Evolutionary conservation across 2,113 vertebrate genomes (phyloP), one percentile per base, ranked within the genome.

Genomic region (Vanacampus margaritifer): DNA sequence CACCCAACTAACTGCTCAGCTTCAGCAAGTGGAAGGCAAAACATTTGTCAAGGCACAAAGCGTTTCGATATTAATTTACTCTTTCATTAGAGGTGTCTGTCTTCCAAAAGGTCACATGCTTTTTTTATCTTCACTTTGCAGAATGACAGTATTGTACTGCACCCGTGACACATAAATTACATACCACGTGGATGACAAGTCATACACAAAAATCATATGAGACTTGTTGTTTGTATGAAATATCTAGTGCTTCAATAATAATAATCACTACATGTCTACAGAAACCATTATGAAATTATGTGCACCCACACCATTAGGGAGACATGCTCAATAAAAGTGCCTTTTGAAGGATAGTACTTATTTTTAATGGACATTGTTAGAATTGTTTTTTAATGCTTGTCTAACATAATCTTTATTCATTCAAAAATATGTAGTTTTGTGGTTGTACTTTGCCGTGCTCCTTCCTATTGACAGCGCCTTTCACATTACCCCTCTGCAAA

Each of bases 101-200:
- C 69, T 79, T 62, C 35, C 12, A 23, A 24, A 48, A 54, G 51
- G 28, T 51, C 64, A 64, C 57, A 50, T 48, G 39, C 50, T 58
- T 14, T 65, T 64, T 45, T 84, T 82, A 80, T 86, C 77, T 71
- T 57, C 63, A 53, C 57, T 5, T 64, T 64, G 48, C 67, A 74
- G 68, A 74, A 79, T 41, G 43, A 67, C 28, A 64, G 56, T 21
- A 79, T 79, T 77, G 57, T 81, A 56, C 68, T 32, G 67, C 59
- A 75, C 60, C 46, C 6, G 51, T 77, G 73, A 75, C 78, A 75
- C 64, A 83, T 73, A 65, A 75, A 64, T 70, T n/a, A 54, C 56
- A 78, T 32, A 46, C 41, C 50, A 65, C 67, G 63, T 43, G 13
- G 61, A 57, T 74, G 28, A 6, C 8, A 61, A 36, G 53, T 46